Base-by-base conservation (phyloP, 1,140 invertebrate species). In the Caenorhabditis inopinata region DNA sequence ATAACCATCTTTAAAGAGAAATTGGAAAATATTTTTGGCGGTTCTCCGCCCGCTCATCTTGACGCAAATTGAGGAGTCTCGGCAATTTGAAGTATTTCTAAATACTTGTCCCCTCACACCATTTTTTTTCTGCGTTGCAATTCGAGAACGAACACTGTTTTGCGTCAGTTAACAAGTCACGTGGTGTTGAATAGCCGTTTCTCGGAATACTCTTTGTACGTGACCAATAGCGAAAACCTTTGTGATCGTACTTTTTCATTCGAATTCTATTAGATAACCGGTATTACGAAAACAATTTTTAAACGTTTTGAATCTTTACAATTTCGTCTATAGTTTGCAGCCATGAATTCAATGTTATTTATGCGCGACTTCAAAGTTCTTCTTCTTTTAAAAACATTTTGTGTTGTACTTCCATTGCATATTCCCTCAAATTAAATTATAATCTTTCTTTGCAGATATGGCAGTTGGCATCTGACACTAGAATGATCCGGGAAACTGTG, bases 81-180 rank as follows among this genome's bases (percentile, higher is more conserved):
- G 21, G 45, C 27, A 47, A 47, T 47, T 35, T 48, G 74, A 47
- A 75, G 74, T 75, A 47, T 49, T 21, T 68, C 58, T 68, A 68
- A 68, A 68, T 68, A 68, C 58, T 38, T 68, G 58, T 38, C 58
- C 38, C 58, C 58, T 68, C 32, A 68, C 58, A 68, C 58, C 32
- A 32, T 68, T 68, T 68, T 68, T 68, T 58, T 18, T n/a, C n/a
- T 58, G 18, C 2, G 6, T 14, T 58, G 51, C 12, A 3, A 6
- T 9, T 38, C 38, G 4, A 38, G 58, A 32, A 68, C 58, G 58
- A 68, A 68, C 58, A 68, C 58, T 12, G 21, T 21, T 21, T 38
- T 68, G 58, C 58, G 58, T 68, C 58, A 68, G 58, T 68, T 68
- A 29, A 38, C 35, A 68, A 68, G 58, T 68, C 58, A 68, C 58